phyloP scores from a whole-genome alignment of 1,140 invertebrate species.

The Rhagoletis pomonella region DNA sequence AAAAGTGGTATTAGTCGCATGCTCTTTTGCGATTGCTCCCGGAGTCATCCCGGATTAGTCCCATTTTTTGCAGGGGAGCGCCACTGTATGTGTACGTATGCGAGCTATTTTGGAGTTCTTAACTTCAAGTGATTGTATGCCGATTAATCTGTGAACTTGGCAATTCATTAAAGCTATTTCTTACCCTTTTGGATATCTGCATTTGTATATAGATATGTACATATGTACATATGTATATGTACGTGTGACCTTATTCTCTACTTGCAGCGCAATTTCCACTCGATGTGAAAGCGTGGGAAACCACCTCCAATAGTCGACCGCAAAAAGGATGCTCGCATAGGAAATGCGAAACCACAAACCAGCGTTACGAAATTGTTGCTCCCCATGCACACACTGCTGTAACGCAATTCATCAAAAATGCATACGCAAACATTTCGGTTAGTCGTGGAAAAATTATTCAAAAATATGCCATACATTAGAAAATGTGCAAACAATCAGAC shows the following conservation, averaged over 20 bases:
- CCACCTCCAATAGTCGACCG: not conserved
- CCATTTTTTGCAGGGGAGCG: too few relatives aligned
- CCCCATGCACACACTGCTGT: not conserved
- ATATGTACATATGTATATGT: not conserved
- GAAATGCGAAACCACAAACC: conserved; percentile 24
- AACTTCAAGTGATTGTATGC: too few relatives aligned
- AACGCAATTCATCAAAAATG: not conserved
- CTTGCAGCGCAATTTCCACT: not conserved
- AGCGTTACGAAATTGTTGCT: not conserved
- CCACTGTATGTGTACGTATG: too few relatives aligned
- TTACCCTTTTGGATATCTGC: not conserved
- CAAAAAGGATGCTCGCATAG: not conserved
- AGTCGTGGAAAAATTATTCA: conserved; percentile 8
- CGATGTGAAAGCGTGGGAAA: conserved; percentile 20
- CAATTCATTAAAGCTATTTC: too few relatives aligned
- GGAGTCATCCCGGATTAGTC: too few relatives aligned
- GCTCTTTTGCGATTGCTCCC: too few relatives aligned
- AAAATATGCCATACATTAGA: conserved; percentile 7
- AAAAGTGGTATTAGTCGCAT: too few relatives aligned
- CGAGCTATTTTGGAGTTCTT: too few relatives aligned
- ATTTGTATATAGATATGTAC: not conserved
- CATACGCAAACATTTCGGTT: conserved; percentile 30
- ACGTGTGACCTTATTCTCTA: not conserved
- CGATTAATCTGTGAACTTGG: too few relatives aligned
- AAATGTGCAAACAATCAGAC: conserved; percentile 29